Evolutionary conservation across 2,888 invertebrate genomes (phyloP).

Genomic region (Hecatera dysodea): DNA sequence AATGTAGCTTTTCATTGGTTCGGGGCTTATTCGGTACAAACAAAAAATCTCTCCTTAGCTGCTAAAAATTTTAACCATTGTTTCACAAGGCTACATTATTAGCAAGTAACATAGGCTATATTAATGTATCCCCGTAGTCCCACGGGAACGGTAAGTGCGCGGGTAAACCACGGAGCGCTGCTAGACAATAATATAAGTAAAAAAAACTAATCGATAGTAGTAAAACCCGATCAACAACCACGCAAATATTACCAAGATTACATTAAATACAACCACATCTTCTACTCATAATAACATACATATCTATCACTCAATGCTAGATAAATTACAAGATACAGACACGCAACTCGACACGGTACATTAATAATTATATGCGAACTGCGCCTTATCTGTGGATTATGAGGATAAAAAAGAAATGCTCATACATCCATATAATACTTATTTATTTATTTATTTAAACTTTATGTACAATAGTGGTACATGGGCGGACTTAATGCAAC

Average conservation of each 20-base stretch:
- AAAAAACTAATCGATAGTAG: not conserved
- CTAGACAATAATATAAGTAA: not conserved
- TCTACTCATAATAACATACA: constrained; percentile 3
- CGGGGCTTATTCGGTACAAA: no score
- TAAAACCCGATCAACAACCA: constrained; percentile 3
- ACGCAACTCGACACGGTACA: constrained; percentile 20
- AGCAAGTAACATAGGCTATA: no score
- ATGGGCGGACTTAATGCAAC: no score
- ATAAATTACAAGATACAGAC: constrained; percentile 30
- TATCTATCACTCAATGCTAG: constrained; percentile 24
- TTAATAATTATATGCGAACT: constrained; percentile 35
- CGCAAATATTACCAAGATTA: constrained; percentile 2
- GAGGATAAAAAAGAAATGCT: not conserved
- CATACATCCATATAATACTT: constrained; percentile 12
- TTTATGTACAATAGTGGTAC: no score
- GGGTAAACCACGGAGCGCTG: no score
- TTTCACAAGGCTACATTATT: no score
- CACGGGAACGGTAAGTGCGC: no score
- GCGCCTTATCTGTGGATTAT: constrained; percentile 23
- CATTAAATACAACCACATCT: constrained; percentile 5
- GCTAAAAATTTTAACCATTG: no score
- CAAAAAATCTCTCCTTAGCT: no score
- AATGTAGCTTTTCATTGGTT: no score
- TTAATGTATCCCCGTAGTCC: no score
- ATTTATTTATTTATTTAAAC: no score